These are phyloP conservation scores for Stichopus chloronotus DNA, from an alignment of 35 echinoderm and acorn worm species.

Conservation along the genomic window DNA sequence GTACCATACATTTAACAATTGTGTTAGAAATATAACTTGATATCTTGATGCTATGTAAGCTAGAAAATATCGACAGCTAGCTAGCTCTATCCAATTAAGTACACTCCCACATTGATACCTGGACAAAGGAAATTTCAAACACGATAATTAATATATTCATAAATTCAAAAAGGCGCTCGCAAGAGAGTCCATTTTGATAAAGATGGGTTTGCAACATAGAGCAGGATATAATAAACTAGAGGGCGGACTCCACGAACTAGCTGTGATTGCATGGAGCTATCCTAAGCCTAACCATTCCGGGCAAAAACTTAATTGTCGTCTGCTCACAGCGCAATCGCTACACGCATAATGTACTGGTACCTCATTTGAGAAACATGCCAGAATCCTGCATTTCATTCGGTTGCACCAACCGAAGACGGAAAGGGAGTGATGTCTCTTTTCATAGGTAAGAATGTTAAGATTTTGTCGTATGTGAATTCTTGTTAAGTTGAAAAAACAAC, in stretches of 20 bases:
- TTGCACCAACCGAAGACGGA: neutral
- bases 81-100: too few relatives aligned
- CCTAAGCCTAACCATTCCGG: neutral
- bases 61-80: too few relatives aligned
- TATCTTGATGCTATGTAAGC: too few relatives aligned
- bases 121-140: too few relatives aligned
- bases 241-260: neutral
- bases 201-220: too few relatives aligned
- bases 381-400: neutral
- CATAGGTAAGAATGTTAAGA: neutral
- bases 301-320: neutral
- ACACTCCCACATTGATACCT: too few relatives aligned
- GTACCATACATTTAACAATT: too few relatives aligned
- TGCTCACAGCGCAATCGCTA: neutral
- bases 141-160: too few relatives aligned
- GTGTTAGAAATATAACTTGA: too few relatives aligned
- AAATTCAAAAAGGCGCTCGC: too few relatives aligned
- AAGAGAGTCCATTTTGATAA: too few relatives aligned
- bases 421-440: neutral
- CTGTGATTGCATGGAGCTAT: neutral
- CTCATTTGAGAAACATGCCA: neutral
- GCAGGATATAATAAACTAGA: neutral
- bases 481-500: constrained; percentile 21
- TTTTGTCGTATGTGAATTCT: constrained; percentile 10
- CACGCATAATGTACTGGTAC: neutral